A percentile compares a stretch with the other conserved stretches of the same genome.
Conservation (phyloP, 2,113 vertebrate genomes). For the Seriola dumerili region DNA sequence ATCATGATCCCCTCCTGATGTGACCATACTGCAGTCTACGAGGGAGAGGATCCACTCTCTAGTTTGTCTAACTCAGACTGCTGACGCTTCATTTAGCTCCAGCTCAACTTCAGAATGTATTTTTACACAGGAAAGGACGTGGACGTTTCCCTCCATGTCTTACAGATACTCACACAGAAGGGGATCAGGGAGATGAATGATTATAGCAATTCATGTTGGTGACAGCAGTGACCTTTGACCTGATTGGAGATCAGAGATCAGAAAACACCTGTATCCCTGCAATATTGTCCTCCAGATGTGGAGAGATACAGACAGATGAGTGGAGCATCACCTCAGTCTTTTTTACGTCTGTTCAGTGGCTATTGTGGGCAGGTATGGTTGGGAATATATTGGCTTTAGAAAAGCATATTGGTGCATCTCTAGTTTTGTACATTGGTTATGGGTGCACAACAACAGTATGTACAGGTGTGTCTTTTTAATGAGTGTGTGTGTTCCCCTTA, state of each 20-base stretch:
- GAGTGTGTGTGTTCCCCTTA: conserved; percentile 29
- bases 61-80: neutral
- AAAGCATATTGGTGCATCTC: conserved; percentile 10
- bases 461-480: conserved; percentile 34
- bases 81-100: neutral
- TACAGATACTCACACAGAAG: no score
- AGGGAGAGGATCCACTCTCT: neutral
- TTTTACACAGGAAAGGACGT: neutral
- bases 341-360: neutral
- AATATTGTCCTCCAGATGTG: neutral
- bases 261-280: neutral
- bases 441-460: conserved; percentile 14
- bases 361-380: conserved; percentile 13
- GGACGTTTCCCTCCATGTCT: neutral
- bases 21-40: neutral
- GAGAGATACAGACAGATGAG: neutral
- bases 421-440: conserved; percentile 29
- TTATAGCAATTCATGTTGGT: neutral
- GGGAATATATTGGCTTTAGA: conserved; percentile 17
- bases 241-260: neutral
- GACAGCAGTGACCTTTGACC: neutral
- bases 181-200: neutral
- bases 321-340: conserved; percentile 1
- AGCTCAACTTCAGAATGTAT: neutral
- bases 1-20: neutral